Conservation (phyloP, 2,888 invertebrate species). For the Electrophaes corylata region DNA sequence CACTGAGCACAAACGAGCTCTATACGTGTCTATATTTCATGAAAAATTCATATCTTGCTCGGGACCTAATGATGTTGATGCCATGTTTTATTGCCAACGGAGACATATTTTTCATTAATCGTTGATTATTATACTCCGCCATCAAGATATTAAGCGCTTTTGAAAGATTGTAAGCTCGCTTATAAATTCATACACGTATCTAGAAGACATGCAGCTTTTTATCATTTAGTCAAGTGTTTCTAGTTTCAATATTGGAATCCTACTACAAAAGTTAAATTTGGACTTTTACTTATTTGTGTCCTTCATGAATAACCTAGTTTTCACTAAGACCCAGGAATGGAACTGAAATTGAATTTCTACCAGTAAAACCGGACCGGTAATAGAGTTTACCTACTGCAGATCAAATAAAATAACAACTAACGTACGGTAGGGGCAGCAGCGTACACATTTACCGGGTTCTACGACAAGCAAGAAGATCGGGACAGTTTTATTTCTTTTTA, state of each 20-base stretch:
- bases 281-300: slow-evolving; percentile 59
- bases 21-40: slow-evolving; percentile 75
- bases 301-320: slow-evolving; percentile 67
- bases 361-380: slow-evolving; percentile 76
- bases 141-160: slow-evolving; percentile 41
- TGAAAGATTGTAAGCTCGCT: slow-evolving; percentile 21
- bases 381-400: slow-evolving; percentile 76
- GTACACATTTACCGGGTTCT: slow-evolving; percentile 51
- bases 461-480: slow-evolving; percentile 28
- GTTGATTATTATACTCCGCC: slow-evolving; percentile 63
- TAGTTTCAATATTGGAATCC: slow-evolving; percentile 30
- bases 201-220: slow-evolving; percentile 18
- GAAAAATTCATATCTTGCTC: slow-evolving; percentile 79
- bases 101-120: slow-evolving; percentile 78
- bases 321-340: slow-evolving; percentile 65
- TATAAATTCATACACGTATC: slow-evolving; percentile 32
- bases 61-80: slow-evolving; percentile 77
- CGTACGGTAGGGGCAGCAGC: slow-evolving; percentile 50
- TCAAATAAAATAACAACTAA: slow-evolving; percentile 76
- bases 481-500: slow-evolving; percentile 36
- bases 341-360: slow-evolving; percentile 75
- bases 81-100: slow-evolving; percentile 75
- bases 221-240: slow-evolving; percentile 20
- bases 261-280: slow-evolving; percentile 28
- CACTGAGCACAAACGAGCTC: slow-evolving; percentile 59